A percentile compares a stretch with the other conserved stretches of the same genome.
phyloP scores from a whole-genome alignment of 2,888 invertebrate genomes.

The Terebella lapidaria region DNA sequence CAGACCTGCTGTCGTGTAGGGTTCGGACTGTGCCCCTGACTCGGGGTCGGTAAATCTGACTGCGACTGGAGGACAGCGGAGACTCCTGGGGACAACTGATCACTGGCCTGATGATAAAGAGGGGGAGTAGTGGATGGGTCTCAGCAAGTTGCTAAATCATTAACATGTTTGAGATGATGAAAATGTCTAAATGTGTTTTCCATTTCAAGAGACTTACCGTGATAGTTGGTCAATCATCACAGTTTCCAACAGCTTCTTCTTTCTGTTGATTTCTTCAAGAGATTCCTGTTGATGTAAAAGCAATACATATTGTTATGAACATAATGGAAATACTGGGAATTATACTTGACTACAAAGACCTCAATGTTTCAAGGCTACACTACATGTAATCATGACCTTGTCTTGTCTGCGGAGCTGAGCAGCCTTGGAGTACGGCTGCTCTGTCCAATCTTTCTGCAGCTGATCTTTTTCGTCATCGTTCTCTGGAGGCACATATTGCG shows the following conservation, averaged over 20 bases:
- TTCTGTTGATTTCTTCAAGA: constrained; percentile 1
- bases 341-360: no score
- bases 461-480: not conserved
- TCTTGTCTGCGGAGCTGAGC: not conserved
- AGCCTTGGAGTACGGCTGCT: not conserved
- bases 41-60: not conserved
- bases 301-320: no score
- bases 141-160: no score
- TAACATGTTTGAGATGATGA: no score
- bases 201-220: no score
- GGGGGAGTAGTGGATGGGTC: no score
- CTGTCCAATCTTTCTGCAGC: not conserved
- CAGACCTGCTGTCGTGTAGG: no score
- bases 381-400: not conserved
- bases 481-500: not conserved
- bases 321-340: no score
- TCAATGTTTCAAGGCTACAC: no score
- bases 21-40: no score
- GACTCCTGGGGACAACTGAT: not conserved
- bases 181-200: no score
- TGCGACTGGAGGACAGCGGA: not conserved
- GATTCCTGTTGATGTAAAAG: not conserved
- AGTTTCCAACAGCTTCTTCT: constrained; percentile 31
- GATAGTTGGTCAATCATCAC: constrained; percentile 51
- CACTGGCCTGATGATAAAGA: not conserved